Base-by-base conservation (phyloP, 2,888 invertebrate species). In the Bembecia ichneumoniformis region DNA sequence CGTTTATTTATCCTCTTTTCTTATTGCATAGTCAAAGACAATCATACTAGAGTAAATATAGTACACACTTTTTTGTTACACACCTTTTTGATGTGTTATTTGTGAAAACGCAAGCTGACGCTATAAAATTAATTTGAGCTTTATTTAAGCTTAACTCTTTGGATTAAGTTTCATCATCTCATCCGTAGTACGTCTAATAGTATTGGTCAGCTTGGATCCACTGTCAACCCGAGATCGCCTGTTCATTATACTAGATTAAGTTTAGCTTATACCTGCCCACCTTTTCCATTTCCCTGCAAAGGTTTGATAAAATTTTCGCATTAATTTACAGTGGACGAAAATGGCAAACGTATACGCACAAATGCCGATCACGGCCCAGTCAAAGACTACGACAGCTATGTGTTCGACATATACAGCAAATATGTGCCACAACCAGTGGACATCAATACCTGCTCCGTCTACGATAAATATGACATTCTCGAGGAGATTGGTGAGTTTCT, bases 391-490 rank as follows among this genome's bases (percentile, higher is more conserved):
- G 99, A 99, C 74, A 96, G 95, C 71, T 99, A 96, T 78, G 98
- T 99, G 20, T 97, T 98, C 77, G 98, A 99, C 70, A 94, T 99
- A 54, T 99, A 98, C 90, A 96, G 97, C 68, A 98, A 98, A 79
- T 98, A 96, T 71, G 95, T 97, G 49, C 99, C 99, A 35, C 97
- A 98, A 75, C 97, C 98, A 0, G 99, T 99, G 13, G 98, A 98
- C 68, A 96, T 99, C 69, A 97, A 96, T 69, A 93, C 94, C 1
- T 94, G 94, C 66, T 97, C 96, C 53, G 97, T 99, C 0, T 98
- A 99, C 77, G 99, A 99, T 78, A 94, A 94, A 70, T 99, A 99
- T 74, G 99, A 99, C 68, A 98, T 99, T 56, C 90, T 99, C 43
- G 99, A 99, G 87, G 99, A 99, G 89, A 97, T 99, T 68, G 99